Base-by-base conservation (phyloP, 2,797 vertebrate species). In the Carcharodon carcharias region DNA sequence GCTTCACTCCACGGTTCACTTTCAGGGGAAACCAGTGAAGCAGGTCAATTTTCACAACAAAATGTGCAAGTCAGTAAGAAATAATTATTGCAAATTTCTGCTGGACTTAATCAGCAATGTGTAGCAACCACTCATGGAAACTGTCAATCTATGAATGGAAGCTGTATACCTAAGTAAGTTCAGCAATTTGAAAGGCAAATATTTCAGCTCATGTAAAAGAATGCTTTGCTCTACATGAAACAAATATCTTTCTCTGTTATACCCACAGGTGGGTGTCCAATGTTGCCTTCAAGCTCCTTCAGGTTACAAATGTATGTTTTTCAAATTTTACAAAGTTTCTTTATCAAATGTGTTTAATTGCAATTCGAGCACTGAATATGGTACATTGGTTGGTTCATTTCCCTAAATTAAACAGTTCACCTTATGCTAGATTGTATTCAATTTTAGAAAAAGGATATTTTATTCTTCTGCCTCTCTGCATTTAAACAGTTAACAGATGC, bases 1-100 rank as follows among this genome's bases (percentile, higher is more conserved):
- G 87, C 9, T 56, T 28, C 50, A 50, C 31, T 50, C 87, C 26
- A 31, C 28, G 87, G 87, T 50, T 88, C 54, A 56, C 45, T 28
- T 26, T 88, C 58, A 92, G 0, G 89, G 35, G 35, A 14, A 61
- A 35, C 31, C 28, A n/a, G 28, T 92, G 56, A 35, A 61, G 28
- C 56, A 63, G 58, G 28, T 61, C 26, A 61, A 63, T 63, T 92
- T 92, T 61, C 58, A n/a, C 58, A 58, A 31, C 56, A n/a, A 92
- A 61, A 92, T 92, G 31, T 91, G 54, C 54, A 91, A 35, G 56
- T 92, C 89, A 92, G 9, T 58, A 11, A 61, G 56, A 91, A 61
- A 91, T 61, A 63, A 92, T 61, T 31, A 92, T 1, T 92, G 89
- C 28, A 92, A 92, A 92, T 63, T 92, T 92, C 89, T 63, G 28